Percentiles rank a stretch among this genome's conserved stretches.
Conservation (phyloP, 2,797 vertebrate genomes). For the Harpagifer antarcticus region DNA sequence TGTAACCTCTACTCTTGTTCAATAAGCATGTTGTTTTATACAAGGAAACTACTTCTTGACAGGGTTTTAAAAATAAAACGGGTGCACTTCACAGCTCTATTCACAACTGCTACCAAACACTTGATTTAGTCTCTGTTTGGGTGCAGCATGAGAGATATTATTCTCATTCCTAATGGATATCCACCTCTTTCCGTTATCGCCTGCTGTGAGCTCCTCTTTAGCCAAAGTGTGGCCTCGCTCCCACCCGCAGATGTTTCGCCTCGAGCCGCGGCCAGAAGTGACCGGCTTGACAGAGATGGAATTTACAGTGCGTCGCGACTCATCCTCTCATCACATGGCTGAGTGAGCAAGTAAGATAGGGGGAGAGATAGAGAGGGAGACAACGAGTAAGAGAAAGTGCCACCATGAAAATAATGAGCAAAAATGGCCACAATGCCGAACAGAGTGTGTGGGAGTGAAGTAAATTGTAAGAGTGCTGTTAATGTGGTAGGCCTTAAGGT, state of each 20-base stretch:
- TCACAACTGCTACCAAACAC: too few species aligned
- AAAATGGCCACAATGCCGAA: slow-evolving; percentile 42
- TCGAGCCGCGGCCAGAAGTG: slow-evolving; percentile 67
- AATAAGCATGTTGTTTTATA: slow-evolving; percentile 15
- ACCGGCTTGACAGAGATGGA: slow-evolving; percentile 67
- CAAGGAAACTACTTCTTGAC: slow-evolving; percentile 15
- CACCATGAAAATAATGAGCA: slow-evolving; percentile 58
- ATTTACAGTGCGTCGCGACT: slow-evolving; percentile 73
- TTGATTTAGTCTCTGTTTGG: slow-evolving; percentile 5
- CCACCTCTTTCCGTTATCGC: slow-evolving; percentile 32
- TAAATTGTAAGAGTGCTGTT: slow-evolving; percentile 38
- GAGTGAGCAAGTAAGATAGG: slow-evolving; percentile 60
- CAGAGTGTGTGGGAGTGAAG: slow-evolving; percentile 34
- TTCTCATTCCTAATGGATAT: slow-evolving; percentile 50
- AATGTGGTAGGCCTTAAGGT: slow-evolving; percentile 37
- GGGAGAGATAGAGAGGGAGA: slow-evolving; percentile 29
- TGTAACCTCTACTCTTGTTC: slow-evolving; percentile 35
- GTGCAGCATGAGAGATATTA: slow-evolving; percentile 9
- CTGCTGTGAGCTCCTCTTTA: slow-evolving; percentile 29
- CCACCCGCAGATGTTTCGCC: slow-evolving; percentile 72
- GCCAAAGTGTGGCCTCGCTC: slow-evolving; percentile 35
- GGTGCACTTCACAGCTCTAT: not conserved
- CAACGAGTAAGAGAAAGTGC: slow-evolving; percentile 21
- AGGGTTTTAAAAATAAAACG: slow-evolving; percentile 11
- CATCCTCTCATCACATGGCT: slow-evolving; percentile 64